Evolutionary conservation across 2,797 vertebrate genomes (phyloP).

Genomic region (Falco cherrug): DNA sequence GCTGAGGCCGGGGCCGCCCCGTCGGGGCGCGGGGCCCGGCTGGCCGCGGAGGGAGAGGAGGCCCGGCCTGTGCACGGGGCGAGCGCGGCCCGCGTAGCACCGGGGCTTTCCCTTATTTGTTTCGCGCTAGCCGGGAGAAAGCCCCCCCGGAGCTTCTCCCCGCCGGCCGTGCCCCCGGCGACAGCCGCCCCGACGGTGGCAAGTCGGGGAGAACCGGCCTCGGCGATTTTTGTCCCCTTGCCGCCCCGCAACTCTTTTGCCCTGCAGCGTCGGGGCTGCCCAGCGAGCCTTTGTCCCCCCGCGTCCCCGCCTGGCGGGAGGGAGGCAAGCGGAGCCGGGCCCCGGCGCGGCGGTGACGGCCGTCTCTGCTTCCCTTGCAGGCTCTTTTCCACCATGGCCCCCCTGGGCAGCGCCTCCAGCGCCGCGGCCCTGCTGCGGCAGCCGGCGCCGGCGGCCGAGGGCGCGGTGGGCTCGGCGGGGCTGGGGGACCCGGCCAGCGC

Average conservation of each 20-base stretch:
- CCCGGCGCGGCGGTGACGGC: slow-evolving; percentile 37
- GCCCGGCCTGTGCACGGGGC: no score
- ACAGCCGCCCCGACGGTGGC: background rate
- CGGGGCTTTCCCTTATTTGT: rapidly evolving
- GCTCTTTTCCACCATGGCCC: slow-evolving; percentile 97
- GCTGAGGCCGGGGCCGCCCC: background rate
- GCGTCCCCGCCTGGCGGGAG: background rate
- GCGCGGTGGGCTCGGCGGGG: slow-evolving; percentile 83
- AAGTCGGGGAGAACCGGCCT: background rate
- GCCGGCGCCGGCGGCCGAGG: slow-evolving; percentile 87
- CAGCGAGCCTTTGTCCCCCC: background rate
- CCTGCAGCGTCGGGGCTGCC: background rate
- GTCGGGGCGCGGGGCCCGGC: background rate
- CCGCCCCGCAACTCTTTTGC: background rate
- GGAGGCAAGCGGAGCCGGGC: background rate
- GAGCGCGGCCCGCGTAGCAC: background rate
- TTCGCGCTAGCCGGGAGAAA: background rate
- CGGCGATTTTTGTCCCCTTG: background rate
- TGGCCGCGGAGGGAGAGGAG: background rate
- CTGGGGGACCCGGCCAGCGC: slow-evolving; percentile 87
- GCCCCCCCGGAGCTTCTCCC: background rate
- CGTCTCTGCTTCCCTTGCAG: slow-evolving; percentile 77
- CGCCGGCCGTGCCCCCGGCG: background rate
- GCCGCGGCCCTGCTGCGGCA: slow-evolving; percentile 92
- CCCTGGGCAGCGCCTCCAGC: slow-evolving; percentile 93